Evolutionary conservation across 2,888 invertebrate species (phyloP), one percentile per base, ranked within the genome.

Genomic region (Oegoconia quadripuncta): DNA sequence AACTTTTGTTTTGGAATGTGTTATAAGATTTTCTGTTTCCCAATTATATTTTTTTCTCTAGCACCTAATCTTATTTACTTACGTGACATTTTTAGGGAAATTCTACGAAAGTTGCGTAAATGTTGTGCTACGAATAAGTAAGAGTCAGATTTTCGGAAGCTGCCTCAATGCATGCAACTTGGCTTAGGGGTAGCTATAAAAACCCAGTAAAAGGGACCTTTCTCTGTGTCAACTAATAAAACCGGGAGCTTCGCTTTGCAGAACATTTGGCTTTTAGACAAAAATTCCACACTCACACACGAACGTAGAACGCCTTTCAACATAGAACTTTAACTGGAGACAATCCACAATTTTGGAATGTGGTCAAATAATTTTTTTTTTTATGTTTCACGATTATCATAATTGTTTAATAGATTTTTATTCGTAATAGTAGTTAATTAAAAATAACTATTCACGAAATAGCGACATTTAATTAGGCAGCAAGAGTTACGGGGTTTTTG

Each of bases 211-310:
- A 56, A 62, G 62, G 63, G 65, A 64, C 64, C 52, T 58, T 57
- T 55, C 54, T 42, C 53, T 52, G 55, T 64, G 66, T 68, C 68
- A 70, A 72, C 70, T 66, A 73, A 65, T 74, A 73, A 74, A 74
- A 71, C 62, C 67, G 64, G 60, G 59, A 61, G 59, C 62, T 55
- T 58, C 55, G 50, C 53, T 65, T 49, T 49, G 50, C 52, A 52
- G 64, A 60, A 59, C 63, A 69, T 70, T 69, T 66, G 58, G 70
- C 66, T 59, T 60, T 60, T 53, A 64, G 51, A 63, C 66, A 59
- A 62, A 71, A 71, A 64, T 64, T 55, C 57, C 48, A 50, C 50
- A 46, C 48, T 52, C 52, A 48, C 51, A 56, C 55, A 59, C 54
- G n/a, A n/a, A n/a, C n/a, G n/a, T n/a, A n/a, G n/a, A n/a, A 51